Conservation (phyloP, 2,113 vertebrate genomes). For the Phylloscopus trochilus region DNA sequence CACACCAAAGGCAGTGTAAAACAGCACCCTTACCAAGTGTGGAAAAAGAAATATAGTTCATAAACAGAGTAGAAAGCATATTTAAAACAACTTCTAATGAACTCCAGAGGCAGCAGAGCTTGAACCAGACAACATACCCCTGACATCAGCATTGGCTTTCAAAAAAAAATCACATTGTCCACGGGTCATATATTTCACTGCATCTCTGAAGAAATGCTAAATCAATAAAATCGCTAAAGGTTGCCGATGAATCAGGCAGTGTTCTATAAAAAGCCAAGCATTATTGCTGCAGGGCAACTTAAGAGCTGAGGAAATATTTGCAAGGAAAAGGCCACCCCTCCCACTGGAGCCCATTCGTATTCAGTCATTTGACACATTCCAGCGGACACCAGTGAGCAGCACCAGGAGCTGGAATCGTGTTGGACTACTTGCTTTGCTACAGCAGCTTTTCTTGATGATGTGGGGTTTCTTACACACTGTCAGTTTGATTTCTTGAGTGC, state of each 20-base stretch:
- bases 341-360: not conserved
- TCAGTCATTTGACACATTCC: not conserved
- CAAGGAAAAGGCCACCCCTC: constrained; percentile 49
- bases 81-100: constrained; percentile 44
- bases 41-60: not conserved
- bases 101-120: constrained; percentile 5
- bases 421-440: not conserved
- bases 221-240: constrained; percentile 72
- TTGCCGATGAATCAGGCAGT: constrained; percentile 51
- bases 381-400: not conserved
- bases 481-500: not conserved
- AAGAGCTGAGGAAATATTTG: constrained; percentile 61
- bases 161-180: constrained; percentile 50
- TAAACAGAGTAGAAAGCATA: constrained; percentile 28
- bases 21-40: not conserved
- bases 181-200: constrained; percentile 50
- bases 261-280: constrained; percentile 57
- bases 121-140: constrained; percentile 7
- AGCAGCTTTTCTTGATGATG: not conserved
- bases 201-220: constrained; percentile 67
- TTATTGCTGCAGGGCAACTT: constrained; percentile 38
- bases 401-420: not conserved
- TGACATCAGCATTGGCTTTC: not conserved
- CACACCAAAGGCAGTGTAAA: not conserved
- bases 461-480: not conserved